Evolutionary conservation across 2,888 invertebrate species (phyloP), one percentile per base, ranked within the genome.

Genomic region (Tetropium fuscum): DNA sequence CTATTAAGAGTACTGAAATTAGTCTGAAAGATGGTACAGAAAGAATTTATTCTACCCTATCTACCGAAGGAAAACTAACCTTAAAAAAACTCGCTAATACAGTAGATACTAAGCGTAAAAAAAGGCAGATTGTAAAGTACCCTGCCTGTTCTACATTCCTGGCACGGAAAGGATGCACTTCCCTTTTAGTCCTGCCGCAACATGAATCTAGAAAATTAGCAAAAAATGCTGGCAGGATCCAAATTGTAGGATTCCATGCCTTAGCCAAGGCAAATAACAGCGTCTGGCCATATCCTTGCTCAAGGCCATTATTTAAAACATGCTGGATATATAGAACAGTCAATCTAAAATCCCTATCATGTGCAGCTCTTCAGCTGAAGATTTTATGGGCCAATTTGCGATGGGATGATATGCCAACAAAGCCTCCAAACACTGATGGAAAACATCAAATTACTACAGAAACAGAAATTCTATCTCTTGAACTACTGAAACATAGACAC

Each of bases 381-480:
- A 90, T 97, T 55, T 83, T 99, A 72, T 98, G 97, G 95, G 90
- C 93, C 0, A 96, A 95, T 76, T 83, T 98, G 19, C 87, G 96
- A 40, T 99, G 98, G 98, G 97, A 97, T 76, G 98, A 98, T 77
- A 94, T 98, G 92, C 88, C 90, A 8, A 88, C 90, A 0, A 95
- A 95, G 77, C 90, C 94, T 0, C 87, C 90, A 10, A 92, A 91
- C 30, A 85, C 88, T 1, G 95, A 95, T 78, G 94, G 94, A 0
- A 94, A 94, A 79, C 92, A 94, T 81, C 95, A 95, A 56, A 84
- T 95, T n/a, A 97, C 97, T 1, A 97, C 96, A 0, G 98, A 98
- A 76, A 96, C 94, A 0, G 97, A 97, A 83, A 96, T 98, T 47
- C 92, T 96, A 68, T 96, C 97, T 0, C 84, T 94, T 44, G 97